Base-by-base conservation (phyloP, 2,888 invertebrate species). In the Diploptera punctata region DNA sequence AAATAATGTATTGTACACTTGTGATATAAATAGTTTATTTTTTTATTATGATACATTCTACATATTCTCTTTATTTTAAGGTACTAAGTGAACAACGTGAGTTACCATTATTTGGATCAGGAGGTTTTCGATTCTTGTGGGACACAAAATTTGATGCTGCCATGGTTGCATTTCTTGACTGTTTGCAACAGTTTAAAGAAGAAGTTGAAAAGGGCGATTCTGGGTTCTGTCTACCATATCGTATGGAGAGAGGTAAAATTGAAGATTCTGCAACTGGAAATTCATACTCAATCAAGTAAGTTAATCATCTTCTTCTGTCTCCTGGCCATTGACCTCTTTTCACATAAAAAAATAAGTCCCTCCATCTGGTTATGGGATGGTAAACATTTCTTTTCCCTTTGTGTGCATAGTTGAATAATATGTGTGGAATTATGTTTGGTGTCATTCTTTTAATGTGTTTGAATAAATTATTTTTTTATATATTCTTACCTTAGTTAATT, bases 121-220 rank as follows among this genome's bases (percentile, higher is more conserved):
- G 98, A 0, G 98, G 98, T 1, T 95, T 98, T 79, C 89, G 93
- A 73, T 97, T 97, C 81, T 86, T 98, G 13, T 98, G 97, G 96
- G 95, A 96, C 76, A 94, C 93, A 0, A 95, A 95, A 81, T 95
- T 95, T 81, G 95, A 96, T 85, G 91, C 93, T 0, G 95, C 94
- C 0, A 98, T 99, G 98, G 95, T 96, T 0, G 98, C 98, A 0
- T 99, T 98, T 81, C 85, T 99, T 18, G 98, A 99, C 81, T 99
- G 98, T 79, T 85, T 98, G 3, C 94, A 95, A 78, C 98, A 98
- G 82, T 97, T 98, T 80, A 96, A 97, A 78, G 95, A 95, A 78
- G 93, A 95, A 81, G 94, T 97, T 0, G 95, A 97, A 80, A 93
- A 92, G 79, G 93, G 93, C 1, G 94, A 95, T 79, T 91, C 92